These are phyloP conservation scores for Anticlea derivata DNA, from an alignment of 2,888 invertebrate genomes.

Conservation along the genomic window DNA sequence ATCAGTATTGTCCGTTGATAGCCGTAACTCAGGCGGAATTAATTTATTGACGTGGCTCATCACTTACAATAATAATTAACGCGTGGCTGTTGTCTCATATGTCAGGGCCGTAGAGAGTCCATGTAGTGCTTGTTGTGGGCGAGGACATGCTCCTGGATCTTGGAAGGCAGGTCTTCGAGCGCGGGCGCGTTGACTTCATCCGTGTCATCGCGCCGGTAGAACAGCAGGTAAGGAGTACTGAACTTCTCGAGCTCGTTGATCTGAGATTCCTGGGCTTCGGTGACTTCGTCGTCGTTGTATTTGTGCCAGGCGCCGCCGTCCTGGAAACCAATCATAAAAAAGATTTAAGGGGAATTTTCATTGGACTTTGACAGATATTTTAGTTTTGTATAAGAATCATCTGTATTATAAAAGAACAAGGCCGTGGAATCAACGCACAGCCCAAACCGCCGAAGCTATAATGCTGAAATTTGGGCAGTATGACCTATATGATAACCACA, in stretches of 20 bases:
- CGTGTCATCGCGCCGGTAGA: conserved; percentile 85
- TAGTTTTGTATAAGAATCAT: no score
- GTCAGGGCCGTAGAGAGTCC: conserved; percentile 62
- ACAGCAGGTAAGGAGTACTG: conserved; percentile 92
- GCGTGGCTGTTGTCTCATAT: conserved; percentile 5
- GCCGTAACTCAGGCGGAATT: conserved; percentile 6
- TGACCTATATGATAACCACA: no score
- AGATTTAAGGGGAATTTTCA: no score
- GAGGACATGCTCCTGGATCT: conserved; percentile 56
- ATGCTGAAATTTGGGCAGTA: no score
- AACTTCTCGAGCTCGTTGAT: conserved; percentile 86
- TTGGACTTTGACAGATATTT: no score
- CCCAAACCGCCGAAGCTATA: no score
- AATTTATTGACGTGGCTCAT: background rate
- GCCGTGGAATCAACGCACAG: no score
- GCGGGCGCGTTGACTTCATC: conserved; percentile 59
- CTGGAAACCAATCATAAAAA: background rate
- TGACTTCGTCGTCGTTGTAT: conserved; percentile 92
- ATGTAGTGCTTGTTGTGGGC: conserved; percentile 67
- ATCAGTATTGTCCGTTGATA: conserved; percentile 8
- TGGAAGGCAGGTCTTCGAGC: conserved; percentile 60
- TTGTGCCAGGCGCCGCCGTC: conserved; percentile 89
- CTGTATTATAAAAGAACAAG: no score
- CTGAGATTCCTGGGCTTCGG: conserved; percentile 82
- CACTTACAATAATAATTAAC: conserved; percentile 3